These are phyloP conservation scores for Ctenopoma multispine DNA, from an alignment of 2,797 vertebrate genomes.

Conservation along the genomic window DNA sequence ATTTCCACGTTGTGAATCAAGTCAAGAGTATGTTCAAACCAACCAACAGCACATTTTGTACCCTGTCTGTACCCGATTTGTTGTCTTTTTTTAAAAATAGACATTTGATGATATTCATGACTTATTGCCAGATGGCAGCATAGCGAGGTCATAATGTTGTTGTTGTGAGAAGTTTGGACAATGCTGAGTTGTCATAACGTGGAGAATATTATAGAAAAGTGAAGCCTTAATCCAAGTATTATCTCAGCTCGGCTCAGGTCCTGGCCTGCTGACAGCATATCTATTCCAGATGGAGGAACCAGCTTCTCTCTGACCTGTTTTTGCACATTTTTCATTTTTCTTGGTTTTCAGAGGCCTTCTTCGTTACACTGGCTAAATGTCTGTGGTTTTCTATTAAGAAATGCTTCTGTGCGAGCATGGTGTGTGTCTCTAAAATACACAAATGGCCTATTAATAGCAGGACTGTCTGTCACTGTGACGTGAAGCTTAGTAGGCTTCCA, in stretches of 20 bases:
- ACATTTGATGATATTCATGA: conserved; percentile 16
- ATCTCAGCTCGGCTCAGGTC: conserved; percentile 49
- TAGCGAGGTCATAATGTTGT: conserved; percentile 14
- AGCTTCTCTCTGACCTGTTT: conserved; percentile 57
- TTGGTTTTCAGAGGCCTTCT: conserved; percentile 23
- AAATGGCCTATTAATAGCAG: neutral
- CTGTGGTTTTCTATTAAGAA: conserved; percentile 26
- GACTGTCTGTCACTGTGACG: neutral
- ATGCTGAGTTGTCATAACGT: conserved; percentile 38
- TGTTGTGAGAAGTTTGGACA: conserved; percentile 13
- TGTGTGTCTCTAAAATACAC: conserved; percentile 22
- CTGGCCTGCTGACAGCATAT: conserved; percentile 44
- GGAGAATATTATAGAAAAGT: conserved; percentile 52
- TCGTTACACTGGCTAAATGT: conserved; percentile 17
- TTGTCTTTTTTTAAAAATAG: conserved; percentile 17
- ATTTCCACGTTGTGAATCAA: conserved; percentile 14
- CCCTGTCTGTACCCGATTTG: neutral
- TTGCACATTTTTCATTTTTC: conserved; percentile 37
- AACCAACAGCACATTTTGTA: neutral
- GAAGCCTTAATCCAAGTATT: conserved; percentile 51
- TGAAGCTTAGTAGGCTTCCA: neutral
- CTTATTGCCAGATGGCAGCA: conserved; percentile 35
- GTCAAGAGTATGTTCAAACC: neutral
- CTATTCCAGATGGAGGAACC: conserved; percentile 71
- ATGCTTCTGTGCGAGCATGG: neutral